Percentiles rank a stretch among this genome's conserved stretches.
Evolutionary conservation across 2,888 invertebrate species (phyloP).

Genomic region (Cantharis lateralis): DNA sequence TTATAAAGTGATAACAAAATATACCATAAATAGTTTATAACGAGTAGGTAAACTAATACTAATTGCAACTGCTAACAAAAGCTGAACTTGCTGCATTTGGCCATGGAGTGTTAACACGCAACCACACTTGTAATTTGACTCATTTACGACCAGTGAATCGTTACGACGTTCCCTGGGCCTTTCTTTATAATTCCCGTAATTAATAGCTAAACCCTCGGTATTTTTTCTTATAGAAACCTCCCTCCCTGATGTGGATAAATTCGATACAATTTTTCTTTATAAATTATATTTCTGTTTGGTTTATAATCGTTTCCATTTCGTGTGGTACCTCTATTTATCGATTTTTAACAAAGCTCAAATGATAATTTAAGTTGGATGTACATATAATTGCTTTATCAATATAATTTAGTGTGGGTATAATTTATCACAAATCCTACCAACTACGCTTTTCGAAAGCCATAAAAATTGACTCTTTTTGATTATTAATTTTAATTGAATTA

Average conservation of each 20-base stretch:
- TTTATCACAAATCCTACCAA: neutral
- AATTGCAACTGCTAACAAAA: slow-evolving; percentile 37
- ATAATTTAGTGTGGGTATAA: neutral
- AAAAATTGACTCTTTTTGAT: neutral
- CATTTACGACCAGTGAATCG: slow-evolving; percentile 30
- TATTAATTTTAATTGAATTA: neutral
- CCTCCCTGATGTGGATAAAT: neutral
- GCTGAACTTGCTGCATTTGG: slow-evolving; percentile 27
- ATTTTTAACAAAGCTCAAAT: neutral
- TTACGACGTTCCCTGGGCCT: slow-evolving; percentile 25
- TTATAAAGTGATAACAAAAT: slow-evolving; percentile 16
- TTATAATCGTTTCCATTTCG: neutral
- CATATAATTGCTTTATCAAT: neutral
- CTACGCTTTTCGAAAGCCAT: neutral
- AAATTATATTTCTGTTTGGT: neutral
- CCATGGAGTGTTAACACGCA: slow-evolving; percentile 37
- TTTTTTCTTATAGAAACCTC: neutral
- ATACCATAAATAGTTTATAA: slow-evolving; percentile 24
- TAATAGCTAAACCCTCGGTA: slow-evolving; percentile 12
- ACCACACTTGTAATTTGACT: slow-evolving; percentile 32
- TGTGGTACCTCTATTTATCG: neutral
- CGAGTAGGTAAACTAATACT: slow-evolving; percentile 18
- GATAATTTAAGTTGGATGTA: neutral
- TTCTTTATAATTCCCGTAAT: slow-evolving; percentile 24
- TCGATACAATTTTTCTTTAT: neutral